Evolutionary conservation across 2,888 invertebrate genomes (phyloP).

Genomic region (Thera obeliscata): DNA sequence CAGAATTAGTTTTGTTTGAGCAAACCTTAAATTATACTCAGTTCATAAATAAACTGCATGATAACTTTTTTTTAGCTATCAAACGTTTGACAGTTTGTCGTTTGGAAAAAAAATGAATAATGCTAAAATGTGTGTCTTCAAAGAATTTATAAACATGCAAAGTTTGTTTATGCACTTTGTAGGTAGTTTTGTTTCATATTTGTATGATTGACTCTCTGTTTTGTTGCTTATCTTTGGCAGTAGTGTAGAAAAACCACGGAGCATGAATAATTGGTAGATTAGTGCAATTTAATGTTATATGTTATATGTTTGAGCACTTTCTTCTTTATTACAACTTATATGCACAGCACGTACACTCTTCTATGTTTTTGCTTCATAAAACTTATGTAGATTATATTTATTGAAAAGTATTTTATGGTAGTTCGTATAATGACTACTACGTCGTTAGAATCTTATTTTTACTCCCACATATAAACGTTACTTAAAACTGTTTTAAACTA

Average conservation of each 20-base stretch:
- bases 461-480: too few relatives aligned
- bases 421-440: too few relatives aligned
- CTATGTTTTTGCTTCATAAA: slow-evolving; percentile 38
- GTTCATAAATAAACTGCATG: background rate
- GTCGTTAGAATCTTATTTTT: too few relatives aligned
- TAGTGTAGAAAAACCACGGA: slow-evolving; percentile 39
- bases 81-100: background rate
- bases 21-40: too few relatives aligned
- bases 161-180: background rate
- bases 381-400: background rate
- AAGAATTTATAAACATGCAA: background rate
- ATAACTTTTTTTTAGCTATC: background rate
- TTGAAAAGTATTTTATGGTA: too few relatives aligned
- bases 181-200: slow-evolving; percentile 1
- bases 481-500: too few relatives aligned
- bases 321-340: slow-evolving; percentile 36
- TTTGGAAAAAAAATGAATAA: too few relatives aligned
- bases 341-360: slow-evolving; percentile 53
- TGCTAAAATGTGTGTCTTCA: background rate
- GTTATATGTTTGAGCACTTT: slow-evolving; percentile 24
- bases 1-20: background rate
- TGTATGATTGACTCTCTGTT: slow-evolving; percentile 25
- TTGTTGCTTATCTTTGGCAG: slow-evolving; percentile 25
- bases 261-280: slow-evolving; percentile 32
- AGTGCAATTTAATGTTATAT: slow-evolving; percentile 23